These are phyloP conservation scores for Neosilurus hyrtlii DNA, from an alignment of 2,797 vertebrate species.

Conservation along the genomic window DNA sequence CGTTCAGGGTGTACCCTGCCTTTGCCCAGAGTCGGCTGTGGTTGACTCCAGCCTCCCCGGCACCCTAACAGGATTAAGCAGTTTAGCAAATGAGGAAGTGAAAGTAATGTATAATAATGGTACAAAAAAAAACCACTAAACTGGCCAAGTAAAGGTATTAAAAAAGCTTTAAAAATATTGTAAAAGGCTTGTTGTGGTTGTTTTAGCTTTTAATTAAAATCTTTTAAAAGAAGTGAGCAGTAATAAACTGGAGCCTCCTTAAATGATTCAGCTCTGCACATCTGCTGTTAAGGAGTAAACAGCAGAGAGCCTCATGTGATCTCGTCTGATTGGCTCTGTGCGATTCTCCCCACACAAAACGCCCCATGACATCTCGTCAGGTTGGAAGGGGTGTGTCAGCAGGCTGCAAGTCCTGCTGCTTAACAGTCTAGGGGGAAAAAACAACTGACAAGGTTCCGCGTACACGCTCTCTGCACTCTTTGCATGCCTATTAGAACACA, in stretches of 20 bases:
- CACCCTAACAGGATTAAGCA: no score
- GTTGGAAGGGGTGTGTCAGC: slow-evolving; percentile 57
- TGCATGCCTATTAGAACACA: slow-evolving; percentile 1
- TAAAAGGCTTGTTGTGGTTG: neutral
- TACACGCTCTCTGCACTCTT: slow-evolving; percentile 2
- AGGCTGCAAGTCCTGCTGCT: slow-evolving; percentile 23
- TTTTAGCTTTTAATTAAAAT: neutral
- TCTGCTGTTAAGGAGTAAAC: slow-evolving; percentile 67
- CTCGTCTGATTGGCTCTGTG: slow-evolving; percentile 40
- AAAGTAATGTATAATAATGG: neutral
- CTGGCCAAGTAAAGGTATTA: neutral
- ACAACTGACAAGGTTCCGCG: neutral
- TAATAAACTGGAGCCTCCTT: slow-evolving; percentile 64
- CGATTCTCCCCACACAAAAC: slow-evolving; percentile 52
- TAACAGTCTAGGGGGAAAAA: slow-evolving; percentile 11
- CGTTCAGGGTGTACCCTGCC: no score
- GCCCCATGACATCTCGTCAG: slow-evolving; percentile 53
- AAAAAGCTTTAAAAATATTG: neutral
- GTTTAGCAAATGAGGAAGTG: no score
- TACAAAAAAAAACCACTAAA: neutral
- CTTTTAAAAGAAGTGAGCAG: neutral
- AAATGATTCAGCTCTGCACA: slow-evolving; percentile 55
- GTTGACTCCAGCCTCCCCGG: no score
- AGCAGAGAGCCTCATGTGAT: slow-evolving; percentile 58
- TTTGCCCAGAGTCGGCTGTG: no score